Percentiles rank a stretch among this genome's conserved stretches.
phyloP scores from a whole-genome alignment of 2,113 vertebrate genomes.

The Chascanopsetta lugubris region DNA sequence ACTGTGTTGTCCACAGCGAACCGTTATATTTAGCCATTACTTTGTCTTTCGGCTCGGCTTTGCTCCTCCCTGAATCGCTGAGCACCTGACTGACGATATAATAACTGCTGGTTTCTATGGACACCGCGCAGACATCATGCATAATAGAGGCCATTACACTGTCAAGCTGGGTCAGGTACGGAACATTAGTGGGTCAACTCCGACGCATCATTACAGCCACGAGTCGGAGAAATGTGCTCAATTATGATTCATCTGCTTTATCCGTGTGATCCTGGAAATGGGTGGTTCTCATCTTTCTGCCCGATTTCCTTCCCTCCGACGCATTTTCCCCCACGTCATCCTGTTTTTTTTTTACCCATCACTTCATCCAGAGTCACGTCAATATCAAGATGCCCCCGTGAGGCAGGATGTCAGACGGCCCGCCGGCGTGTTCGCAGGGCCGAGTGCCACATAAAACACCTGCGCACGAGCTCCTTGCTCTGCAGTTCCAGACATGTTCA shows the following conservation, averaged over 20 bases:
- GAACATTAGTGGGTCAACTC: background rate
- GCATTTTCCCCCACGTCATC: too few relatives aligned
- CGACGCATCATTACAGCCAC: background rate
- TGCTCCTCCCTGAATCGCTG: background rate
- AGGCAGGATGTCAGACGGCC: slow-evolving; percentile 3
- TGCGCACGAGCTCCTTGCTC: background rate
- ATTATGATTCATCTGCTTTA: background rate
- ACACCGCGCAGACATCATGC: background rate
- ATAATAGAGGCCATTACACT: background rate
- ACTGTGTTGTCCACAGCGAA: too few relatives aligned
- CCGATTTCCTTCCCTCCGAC: background rate
- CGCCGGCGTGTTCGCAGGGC: background rate
- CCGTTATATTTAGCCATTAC: too few relatives aligned
- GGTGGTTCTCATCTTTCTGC: too few relatives aligned
- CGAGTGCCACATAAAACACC: slow-evolving; percentile 10
- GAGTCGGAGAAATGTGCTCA: background rate
- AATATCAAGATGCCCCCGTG: background rate
- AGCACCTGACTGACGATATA: slow-evolving; percentile 5
- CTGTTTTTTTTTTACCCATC: background rate
- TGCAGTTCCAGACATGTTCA: background rate
- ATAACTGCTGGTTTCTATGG: slow-evolving; percentile 23
- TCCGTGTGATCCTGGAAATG: background rate
- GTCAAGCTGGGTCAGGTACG: background rate
- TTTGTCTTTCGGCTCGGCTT: background rate
- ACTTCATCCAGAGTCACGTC: background rate